Percentiles rank a stretch among this genome's conserved stretches.
Conservation (phyloP, 2,113 vertebrate genomes). For the Papio anubis region DNA sequence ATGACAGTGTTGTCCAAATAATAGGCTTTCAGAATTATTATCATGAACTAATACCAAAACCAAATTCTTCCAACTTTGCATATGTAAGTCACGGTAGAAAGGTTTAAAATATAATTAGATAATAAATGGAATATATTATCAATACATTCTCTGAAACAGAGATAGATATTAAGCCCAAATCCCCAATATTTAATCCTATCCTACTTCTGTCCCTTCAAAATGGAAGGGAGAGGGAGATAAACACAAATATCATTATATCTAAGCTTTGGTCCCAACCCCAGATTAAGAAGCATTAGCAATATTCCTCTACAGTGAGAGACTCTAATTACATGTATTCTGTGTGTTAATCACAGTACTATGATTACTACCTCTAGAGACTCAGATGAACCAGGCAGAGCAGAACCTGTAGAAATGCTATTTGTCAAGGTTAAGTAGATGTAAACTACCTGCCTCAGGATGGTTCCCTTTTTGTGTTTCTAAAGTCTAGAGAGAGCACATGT, state of each 20-base stretch:
- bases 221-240: not conserved
- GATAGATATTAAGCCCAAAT: not conserved
- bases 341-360: not conserved
- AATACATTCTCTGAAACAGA: not conserved
- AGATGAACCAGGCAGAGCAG: not conserved
- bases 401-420: not conserved
- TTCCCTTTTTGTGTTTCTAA: not conserved
- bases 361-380: not conserved
- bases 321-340: not conserved
- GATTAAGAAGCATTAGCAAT: not conserved
- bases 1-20: not conserved
- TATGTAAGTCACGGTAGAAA: not conserved
- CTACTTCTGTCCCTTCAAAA: not conserved
- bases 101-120: not conserved
- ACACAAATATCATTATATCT: not conserved
- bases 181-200: not conserved
- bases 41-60: not conserved
- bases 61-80: not conserved
- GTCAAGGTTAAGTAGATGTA: not conserved
- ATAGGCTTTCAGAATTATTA: not conserved
- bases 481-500: fast-evolving
- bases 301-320: not conserved
- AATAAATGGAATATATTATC: not conserved
- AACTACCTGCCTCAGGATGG: not conserved
- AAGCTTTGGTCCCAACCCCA: not conserved